Evolutionary conservation across 2,888 invertebrate species (phyloP), one percentile per base, ranked within the genome.

Genomic region (Cancer borealis): DNA sequence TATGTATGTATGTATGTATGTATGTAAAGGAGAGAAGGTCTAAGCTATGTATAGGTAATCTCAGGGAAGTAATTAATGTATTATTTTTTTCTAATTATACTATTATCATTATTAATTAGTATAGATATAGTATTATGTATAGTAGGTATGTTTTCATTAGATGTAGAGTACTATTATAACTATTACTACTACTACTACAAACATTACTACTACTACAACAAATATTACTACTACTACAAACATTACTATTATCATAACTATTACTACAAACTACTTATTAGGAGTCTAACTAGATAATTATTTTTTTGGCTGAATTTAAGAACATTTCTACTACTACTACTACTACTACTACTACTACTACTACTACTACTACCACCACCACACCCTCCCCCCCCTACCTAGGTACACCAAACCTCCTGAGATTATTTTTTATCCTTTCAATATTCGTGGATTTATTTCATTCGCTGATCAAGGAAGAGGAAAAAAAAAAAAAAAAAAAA

Each of bases 361-460:
- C 8, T 8, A 26, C 73, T 26, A 73, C 73, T n/a, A 73, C 73
- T 10, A 73, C 26, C 26, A 26, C 73, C 26, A 73, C 26, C 21
- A 73, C 73, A n/a, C n/a, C 73, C 73, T 2, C 26, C 4, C 73
- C 73, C 4, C 66, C n/a, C n/a, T 66, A 66, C 66, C n/a, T 17
- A 73, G 73, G n/a, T 73, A 73, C 73, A 26, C 73, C 73, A 73
- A 66, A 21, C 26, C 73, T 73, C 73, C 73, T 73, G 73, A 73
- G 73, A 73, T 39, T 39, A 39, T 39, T 39, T 39, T 39, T 39
- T 2, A 39, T 39, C 39, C 39, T 39, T 39, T 39, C 39, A 39
- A 39, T 39, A 39, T 39, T 39, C 39, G 39, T 39, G 2, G 39
- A 39, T 39, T 39, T 39, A 39, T 39, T 39, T 39, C 39, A 39